Percentiles rank a stretch among this genome's conserved stretches.
Evolutionary conservation across 30 jellyfish, hydroid and myxozoan genomes (phyloP).

Genomic region (Rhopilema esculentum): DNA sequence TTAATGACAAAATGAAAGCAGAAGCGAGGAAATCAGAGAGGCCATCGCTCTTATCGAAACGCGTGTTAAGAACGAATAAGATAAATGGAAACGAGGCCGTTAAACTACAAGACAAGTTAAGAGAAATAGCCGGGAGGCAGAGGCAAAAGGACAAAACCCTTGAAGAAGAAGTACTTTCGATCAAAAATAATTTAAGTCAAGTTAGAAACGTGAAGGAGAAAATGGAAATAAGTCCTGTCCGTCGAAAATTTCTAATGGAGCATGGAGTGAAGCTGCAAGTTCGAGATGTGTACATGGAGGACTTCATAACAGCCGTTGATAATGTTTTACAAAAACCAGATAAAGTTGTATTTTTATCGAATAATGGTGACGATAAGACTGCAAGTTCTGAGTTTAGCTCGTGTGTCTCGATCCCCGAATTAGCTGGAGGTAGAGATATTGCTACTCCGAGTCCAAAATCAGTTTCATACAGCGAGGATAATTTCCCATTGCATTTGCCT

Average conservation of each 20-base stretch:
- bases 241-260: conserved; percentile 60
- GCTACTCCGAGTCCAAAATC: not conserved
- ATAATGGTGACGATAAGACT: not conserved
- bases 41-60: conserved; percentile 52
- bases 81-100: conserved; percentile 55
- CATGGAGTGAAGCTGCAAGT: conserved; percentile 64
- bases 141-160: conserved; percentile 5
- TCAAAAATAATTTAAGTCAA: conserved; percentile 10
- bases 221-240: conserved; percentile 58
- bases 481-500: conserved; percentile 63
- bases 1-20: conserved; percentile 8
- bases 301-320: conserved; percentile 68
- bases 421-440: not conserved
- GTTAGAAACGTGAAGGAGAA: conserved; percentile 38
- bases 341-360: not conserved
- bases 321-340: conserved; percentile 18
- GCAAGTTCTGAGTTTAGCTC: conserved; percentile 1
- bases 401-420: not conserved
- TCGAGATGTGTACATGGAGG: conserved; percentile 62
- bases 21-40: conserved; percentile 40
- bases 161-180: conserved; percentile 53
- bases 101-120: conserved; percentile 60
- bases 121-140: not conserved
- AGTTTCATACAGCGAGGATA: not conserved
- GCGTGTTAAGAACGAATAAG: conserved; percentile 65